Evolutionary conservation across 2,797 vertebrate genomes (phyloP), one percentile per base, ranked within the genome.

Genomic region (Catamblyrhynchus diadema): DNA sequence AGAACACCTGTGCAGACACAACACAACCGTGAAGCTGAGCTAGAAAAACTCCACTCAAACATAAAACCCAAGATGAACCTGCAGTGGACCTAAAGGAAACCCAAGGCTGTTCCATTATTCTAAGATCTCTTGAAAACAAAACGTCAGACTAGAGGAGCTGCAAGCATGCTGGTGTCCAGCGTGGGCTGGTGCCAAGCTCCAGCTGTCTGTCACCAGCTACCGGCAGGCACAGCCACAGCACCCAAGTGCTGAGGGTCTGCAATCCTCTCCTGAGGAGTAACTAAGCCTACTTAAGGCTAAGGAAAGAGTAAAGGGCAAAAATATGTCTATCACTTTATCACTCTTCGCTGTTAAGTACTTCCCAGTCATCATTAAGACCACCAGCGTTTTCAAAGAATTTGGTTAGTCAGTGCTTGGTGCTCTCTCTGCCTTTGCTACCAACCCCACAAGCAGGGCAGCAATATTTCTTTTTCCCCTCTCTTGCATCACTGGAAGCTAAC

Each of bases 211-310:
- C 81, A 64, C 48, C 45, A 32, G 27, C 37, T 11, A 56, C 44
- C 8, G 3, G n/a, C 27, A 61, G 53, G 27, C 69, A 88, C 2
- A 3, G 39, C 19, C 44, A 67, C 2, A 0, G 18, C 72, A 64
- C 45, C 20, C 13, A 32, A 39, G 16, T 4, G 33, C 41, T 32
- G 51, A 81, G 45, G 27, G 67, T 54, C 72, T 69, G 13, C 15
- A 0, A 20, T 9, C 0, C 0, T 9, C 53, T 25, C 53, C 42
- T 39, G 4, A 66, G 13, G 18, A 78, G 27, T 7, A 79, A 81
- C 25, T 65, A 42, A 80, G 42, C 33, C 64, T 60, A 28, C 35
- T 74, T 66, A 50, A 56, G 81, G 3, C 21, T 44, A 90, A 81
- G 11, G 5, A 59, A 66, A 71, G 47, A 57, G 28, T 30, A 77